A percentile compares a stretch with the other conserved stretches of the same genome.
Evolutionary conservation across 2,888 invertebrate genomes (phyloP).

Genomic region (Taphrorychus bicolor): DNA sequence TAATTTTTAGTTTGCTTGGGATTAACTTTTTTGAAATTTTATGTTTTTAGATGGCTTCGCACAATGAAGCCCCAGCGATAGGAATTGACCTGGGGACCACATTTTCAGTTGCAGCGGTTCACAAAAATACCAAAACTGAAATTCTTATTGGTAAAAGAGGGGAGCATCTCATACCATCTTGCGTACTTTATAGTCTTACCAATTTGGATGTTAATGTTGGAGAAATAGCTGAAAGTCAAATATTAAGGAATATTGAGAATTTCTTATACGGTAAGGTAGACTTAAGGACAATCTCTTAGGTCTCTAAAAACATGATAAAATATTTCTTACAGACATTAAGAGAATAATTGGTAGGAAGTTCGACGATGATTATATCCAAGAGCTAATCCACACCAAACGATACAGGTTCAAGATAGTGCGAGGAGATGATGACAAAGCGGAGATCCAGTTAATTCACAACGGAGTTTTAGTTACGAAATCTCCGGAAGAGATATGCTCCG

Average conservation of each 20-base stretch:
- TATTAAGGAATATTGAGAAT: not conserved
- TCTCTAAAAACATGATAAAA: not conserved
- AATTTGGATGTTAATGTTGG: not conserved
- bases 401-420: conserved; percentile 43
- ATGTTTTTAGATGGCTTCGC: too few relatives aligned
- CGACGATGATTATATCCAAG: conserved; percentile 44
- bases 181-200: too few relatives aligned
- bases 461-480: conserved; percentile 37
- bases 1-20: too few relatives aligned
- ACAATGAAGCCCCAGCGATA: too few relatives aligned
- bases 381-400: conserved; percentile 35
- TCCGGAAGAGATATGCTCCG: conserved; percentile 39
- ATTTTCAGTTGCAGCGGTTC: too few relatives aligned
- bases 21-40: too few relatives aligned
- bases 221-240: conserved; percentile 13
- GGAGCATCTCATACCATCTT: too few relatives aligned
- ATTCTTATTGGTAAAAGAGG: too few relatives aligned
- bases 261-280: conserved; percentile 23
- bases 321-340: too few relatives aligned
- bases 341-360: too few relatives aligned
- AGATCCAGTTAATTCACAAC: conserved; percentile 28
- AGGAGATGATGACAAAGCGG: conserved; percentile 38
- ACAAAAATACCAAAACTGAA: too few relatives aligned
- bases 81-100: too few relatives aligned
- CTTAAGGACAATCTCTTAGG: not conserved